Evolutionary conservation across 2,113 vertebrate genomes (phyloP).

Genomic region (Istiophorus platypterus): DNA sequence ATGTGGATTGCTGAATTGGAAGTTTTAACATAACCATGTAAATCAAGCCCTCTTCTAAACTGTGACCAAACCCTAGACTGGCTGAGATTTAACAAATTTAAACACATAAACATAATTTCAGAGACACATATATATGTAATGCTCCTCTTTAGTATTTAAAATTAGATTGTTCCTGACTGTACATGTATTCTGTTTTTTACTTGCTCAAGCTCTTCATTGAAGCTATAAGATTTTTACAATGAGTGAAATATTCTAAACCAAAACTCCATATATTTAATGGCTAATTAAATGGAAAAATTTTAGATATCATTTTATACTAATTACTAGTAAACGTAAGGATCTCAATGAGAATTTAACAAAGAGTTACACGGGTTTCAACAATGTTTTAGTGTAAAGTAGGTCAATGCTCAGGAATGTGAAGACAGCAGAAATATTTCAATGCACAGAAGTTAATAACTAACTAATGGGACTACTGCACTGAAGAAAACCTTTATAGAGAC

Average conservation of each 20-base stretch:
- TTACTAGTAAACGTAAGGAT: neutral
- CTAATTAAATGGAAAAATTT: neutral
- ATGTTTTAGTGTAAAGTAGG: slow-evolving; percentile 37
- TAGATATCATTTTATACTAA: neutral
- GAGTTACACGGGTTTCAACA: neutral
- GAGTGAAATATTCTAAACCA: neutral
- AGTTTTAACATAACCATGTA: slow-evolving; percentile 12
- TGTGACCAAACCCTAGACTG: slow-evolving; percentile 33
- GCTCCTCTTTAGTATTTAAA: neutral
- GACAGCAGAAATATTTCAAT: slow-evolving; percentile 34
- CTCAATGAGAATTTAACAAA: neutral
- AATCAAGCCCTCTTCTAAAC: slow-evolving; percentile 38
- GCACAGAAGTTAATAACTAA: slow-evolving; percentile 33
- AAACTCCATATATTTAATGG: neutral
- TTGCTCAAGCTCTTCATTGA: neutral
- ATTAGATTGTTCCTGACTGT: neutral
- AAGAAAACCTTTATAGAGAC: neutral
- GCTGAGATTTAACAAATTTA: slow-evolving; percentile 29
- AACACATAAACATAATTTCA: slow-evolving; percentile 22
- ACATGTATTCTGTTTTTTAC: neutral
- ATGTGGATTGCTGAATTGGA: slow-evolving; percentile 53
- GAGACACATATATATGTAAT: neutral
- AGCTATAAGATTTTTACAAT: neutral
- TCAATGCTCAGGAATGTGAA: slow-evolving; percentile 65
- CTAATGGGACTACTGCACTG: neutral